A percentile compares a stretch with the other conserved stretches of the same genome.
These are phyloP conservation scores for Dendrocincla fuliginosa DNA, from an alignment of 2,797 vertebrate species.

Conservation along the genomic window DNA sequence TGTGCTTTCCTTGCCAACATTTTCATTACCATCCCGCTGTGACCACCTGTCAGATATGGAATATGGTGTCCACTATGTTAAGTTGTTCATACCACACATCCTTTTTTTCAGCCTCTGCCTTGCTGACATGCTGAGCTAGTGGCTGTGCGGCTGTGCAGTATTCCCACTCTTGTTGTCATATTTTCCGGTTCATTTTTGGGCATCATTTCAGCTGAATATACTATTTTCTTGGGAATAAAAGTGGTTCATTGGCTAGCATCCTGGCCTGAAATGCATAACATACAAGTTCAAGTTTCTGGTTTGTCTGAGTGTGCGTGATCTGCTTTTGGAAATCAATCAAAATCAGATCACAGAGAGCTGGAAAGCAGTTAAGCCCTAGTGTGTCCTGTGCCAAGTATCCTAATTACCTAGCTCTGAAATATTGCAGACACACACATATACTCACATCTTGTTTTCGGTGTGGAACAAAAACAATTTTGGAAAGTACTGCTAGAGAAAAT, in stretches of 20 bases:
- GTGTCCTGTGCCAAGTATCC: not conserved
- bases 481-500: not conserved
- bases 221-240: conserved; percentile 1
- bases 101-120: conserved; percentile 11
- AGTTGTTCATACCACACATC: not conserved
- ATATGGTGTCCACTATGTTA: not conserved
- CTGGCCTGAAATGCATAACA: not conserved
- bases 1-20: conserved; percentile 21
- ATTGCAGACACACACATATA: not conserved
- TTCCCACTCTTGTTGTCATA: not conserved
- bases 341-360: conserved; percentile 27
- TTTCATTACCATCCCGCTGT: conserved; percentile 24
- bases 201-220: not conserved
- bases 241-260: not conserved
- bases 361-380: conserved; percentile 3
- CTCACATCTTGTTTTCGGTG: rapidly evolving
- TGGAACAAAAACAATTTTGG: not conserved
- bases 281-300: not conserved
- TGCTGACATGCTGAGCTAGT: not conserved
- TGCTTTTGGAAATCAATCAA: conserved; percentile 52
- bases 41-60: conserved; percentile 37
- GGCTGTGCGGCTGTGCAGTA: not conserved
- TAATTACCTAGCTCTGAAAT: conserved; percentile 50
- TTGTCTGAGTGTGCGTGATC: conserved; percentile 12
- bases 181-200: not conserved